Evolutionary conservation across 2,888 invertebrate species (phyloP).

Genomic region (Drosophila lutescens): DNA sequence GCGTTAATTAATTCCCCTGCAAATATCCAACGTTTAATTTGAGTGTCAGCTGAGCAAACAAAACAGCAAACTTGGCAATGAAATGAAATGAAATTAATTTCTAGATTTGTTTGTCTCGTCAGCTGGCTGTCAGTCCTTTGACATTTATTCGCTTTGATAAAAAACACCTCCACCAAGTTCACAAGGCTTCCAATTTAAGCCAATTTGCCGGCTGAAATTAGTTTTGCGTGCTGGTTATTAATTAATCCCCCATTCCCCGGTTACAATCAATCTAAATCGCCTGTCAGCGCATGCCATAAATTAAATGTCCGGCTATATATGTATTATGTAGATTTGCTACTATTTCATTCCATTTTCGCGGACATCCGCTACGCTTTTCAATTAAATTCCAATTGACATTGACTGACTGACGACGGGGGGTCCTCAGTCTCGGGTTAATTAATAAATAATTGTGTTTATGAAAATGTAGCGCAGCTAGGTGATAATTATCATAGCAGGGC

Average conservation of each 20-base stretch:
- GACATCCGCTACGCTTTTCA: constrained; percentile 33
- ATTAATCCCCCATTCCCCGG: constrained; percentile 27
- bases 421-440: constrained; percentile 56
- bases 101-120: constrained; percentile 47
- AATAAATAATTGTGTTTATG: constrained; percentile 73
- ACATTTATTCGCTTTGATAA: constrained; percentile 44
- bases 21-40: constrained; percentile 64
- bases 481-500: constrained; percentile 52
- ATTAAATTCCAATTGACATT: constrained; percentile 46
- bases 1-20: constrained; percentile 66
- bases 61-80: constrained; percentile 8
- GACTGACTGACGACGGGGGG: constrained; percentile 7
- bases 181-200: constrained; percentile 23
- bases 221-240: constrained; percentile 48
- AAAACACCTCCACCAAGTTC: constrained; percentile 50
- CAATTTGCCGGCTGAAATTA: constrained; percentile 30
- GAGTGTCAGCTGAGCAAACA: constrained; percentile 42
- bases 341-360: constrained; percentile 3
- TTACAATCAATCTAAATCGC: constrained; percentile 76
- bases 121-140: constrained; percentile 39
- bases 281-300: constrained; percentile 69
- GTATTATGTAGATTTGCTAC: constrained; percentile 32
- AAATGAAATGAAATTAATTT: constrained; percentile 69
- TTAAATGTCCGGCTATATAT: constrained; percentile 60
- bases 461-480: constrained; percentile 52